Base-by-base conservation (phyloP, 2,888 invertebrate genomes). In the Meta bourneti region DNA sequence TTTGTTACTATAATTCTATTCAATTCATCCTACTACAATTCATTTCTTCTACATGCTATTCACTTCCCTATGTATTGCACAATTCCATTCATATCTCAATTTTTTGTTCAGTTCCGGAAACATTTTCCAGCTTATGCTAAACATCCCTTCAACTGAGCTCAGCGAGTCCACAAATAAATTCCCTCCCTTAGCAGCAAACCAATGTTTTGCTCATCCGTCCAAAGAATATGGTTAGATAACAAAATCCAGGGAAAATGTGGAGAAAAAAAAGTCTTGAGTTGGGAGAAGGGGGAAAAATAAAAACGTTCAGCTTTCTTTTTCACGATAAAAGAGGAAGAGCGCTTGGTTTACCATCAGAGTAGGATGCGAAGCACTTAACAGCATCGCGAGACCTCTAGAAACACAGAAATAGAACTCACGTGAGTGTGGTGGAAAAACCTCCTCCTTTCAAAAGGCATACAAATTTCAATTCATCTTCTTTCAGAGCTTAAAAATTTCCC, bases 361-460 rank as follows among this genome's bases (percentile, higher is more conserved):
- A 13, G 34, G 34, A 34, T 34, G 34, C 34, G 34, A 34, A 34
- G 34, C 34, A 34, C 34, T 34, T 34, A 34, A 34, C 34, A 34
- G 34, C 1, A 34, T 61, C 61, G 16, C 16, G 61, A 48, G 34
- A 77, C 49, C 77, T 77, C 34, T 11, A 7, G 49, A 77, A 51
- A 71, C 70, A 71, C 87, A 8, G n/a, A 88, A 88, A 88, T 88
- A 88, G 87, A 72, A 80, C 72, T 54, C 19, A 72, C 80, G 72
- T 51, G 80, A 84, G 71, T 13, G 34, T n/a, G 49, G 49, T 71
- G 71, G 34, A 34, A 75, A n/a, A n/a, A 48, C 48, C 48, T 34
- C 75, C 75, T n/a, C 20, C 48, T 34, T 75, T 75, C 75, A 75
- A 13, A 34, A 48, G 48, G 61, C 61, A 8, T 16, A 61, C 61